Evolutionary conservation across 2,888 invertebrate genomes (phyloP).

Genomic region (Nezara viridula): DNA sequence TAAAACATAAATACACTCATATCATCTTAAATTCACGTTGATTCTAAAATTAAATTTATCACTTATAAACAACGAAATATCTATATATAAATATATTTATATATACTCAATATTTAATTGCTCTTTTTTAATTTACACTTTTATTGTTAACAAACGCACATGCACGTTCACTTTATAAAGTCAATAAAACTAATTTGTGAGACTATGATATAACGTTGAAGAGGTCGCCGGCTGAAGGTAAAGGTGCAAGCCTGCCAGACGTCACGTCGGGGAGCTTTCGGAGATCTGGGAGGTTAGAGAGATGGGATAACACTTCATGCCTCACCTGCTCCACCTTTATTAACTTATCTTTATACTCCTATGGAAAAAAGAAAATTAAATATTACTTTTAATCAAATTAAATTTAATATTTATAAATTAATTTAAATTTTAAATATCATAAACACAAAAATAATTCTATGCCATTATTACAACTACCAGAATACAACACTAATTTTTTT

Average conservation of each 20-base stretch:
- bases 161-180: constrained; percentile 6
- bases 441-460: no score
- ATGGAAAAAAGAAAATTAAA: constrained; percentile 65
- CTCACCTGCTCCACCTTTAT: constrained; percentile 88
- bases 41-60: constrained; percentile 32
- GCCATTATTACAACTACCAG: no score
- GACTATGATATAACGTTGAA: constrained; percentile 73
- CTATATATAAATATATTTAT: constrained; percentile 21
- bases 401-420: no score
- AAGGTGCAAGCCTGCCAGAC: constrained; percentile 87
- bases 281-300: constrained; percentile 93
- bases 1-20: constrained; percentile 25
- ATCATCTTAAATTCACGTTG: constrained; percentile 13
- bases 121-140: constrained; percentile 22
- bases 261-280: constrained; percentile 93
- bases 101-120: constrained; percentile 25
- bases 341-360: constrained; percentile 94
- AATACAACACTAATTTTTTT: no score
- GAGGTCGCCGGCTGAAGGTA: constrained; percentile 95
- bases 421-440: no score
- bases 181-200: constrained; percentile 41
- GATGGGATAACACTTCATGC: constrained; percentile 91
- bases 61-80: constrained; percentile 28
- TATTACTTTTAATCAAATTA: neutral
- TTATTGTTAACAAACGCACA: constrained; percentile 17